Evolutionary conservation across 2,888 invertebrate species (phyloP).

Genomic region (Melanchra persicariae): DNA sequence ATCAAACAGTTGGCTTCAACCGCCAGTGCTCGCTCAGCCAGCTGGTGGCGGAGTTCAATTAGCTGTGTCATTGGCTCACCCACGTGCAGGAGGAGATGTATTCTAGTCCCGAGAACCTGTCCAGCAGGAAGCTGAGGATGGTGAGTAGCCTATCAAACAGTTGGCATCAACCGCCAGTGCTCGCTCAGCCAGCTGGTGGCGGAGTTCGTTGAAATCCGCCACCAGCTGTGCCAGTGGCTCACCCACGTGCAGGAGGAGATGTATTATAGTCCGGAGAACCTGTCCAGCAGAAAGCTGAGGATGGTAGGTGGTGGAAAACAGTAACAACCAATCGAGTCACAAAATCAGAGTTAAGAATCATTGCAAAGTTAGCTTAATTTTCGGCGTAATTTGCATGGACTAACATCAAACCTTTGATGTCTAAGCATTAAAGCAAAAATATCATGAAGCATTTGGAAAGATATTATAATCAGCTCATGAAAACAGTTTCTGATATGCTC

Average conservation of each 20-base stretch:
- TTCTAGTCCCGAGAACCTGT: constrained; percentile 93
- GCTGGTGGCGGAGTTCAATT: constrained; percentile 94
- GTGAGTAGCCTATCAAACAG: constrained; percentile 83
- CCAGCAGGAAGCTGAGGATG: constrained; percentile 92
- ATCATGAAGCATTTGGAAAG: too few relatives aligned
- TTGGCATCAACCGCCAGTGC: constrained; percentile 91
- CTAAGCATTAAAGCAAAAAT: too few relatives aligned
- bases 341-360: too few relatives aligned
- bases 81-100: constrained; percentile 95
- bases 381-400: too few relatives aligned
- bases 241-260: constrained; percentile 94
- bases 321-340: too few relatives aligned
- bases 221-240: constrained; percentile 95
- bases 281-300: constrained; percentile 92
- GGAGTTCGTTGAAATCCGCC: too few relatives aligned
- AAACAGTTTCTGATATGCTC: too few relatives aligned
- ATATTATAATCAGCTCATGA: too few relatives aligned
- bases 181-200: constrained; percentile 94
- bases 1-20: constrained; percentile 78
- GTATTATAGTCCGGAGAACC: constrained; percentile 93
- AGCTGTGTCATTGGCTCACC: constrained; percentile 95
- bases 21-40: constrained; percentile 94
- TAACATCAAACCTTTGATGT: too few relatives aligned
- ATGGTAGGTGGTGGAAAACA: too few relatives aligned
- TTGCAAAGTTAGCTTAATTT: too few relatives aligned